Base-by-base conservation (phyloP, 2,113 vertebrate genomes). In the Anarrhichthys ocellatus region DNA sequence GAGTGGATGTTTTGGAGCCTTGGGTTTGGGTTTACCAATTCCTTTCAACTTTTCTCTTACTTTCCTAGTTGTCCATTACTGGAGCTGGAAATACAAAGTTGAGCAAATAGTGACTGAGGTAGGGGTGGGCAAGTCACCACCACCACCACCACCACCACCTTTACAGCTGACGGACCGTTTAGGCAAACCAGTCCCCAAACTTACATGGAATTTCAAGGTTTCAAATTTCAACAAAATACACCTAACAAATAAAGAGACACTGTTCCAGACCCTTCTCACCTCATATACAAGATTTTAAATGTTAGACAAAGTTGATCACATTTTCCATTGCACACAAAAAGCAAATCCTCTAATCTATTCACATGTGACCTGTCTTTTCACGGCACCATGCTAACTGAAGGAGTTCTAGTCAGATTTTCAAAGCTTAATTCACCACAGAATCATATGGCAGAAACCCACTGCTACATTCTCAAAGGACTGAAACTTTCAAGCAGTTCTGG, bases 31-130 rank as follows among this genome's bases (percentile, higher is more conserved):
- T 58, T 61, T 36, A 10, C 14, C n/a, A 42, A 14, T 44, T 44
- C 65, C 36, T 76, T 76, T 68, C 50, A 80, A 61, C 36, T 72
- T 77, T 73, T 59, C 22, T 67, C 6, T 50, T 46, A 38, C 14
- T 42, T 38, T 10, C 34, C 24, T 71, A 32, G 7, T 61, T 13
- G 63, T 64, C 8, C 15, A 13, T n/a, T 34, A 63, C 14, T 34
- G 20, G 10, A 71, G 68, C 48, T 36, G 44, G 18, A n/a, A 17
- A 36, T 52, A 36, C 7, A 58, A 70, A 64, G 73, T 38, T 76
- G 52, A 34, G 9, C 18, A 38, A 29, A 22, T 64, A 59, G 54
- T n/a, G 29, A 78, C 20, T 48, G n/a, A 52, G 40, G 40, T 11
- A 32, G 24, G 3, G 18, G 27, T 52, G 34, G 17, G 24, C 6